Base-by-base conservation (phyloP, 2,113 vertebrate species). In the Sander lucioperca region DNA sequence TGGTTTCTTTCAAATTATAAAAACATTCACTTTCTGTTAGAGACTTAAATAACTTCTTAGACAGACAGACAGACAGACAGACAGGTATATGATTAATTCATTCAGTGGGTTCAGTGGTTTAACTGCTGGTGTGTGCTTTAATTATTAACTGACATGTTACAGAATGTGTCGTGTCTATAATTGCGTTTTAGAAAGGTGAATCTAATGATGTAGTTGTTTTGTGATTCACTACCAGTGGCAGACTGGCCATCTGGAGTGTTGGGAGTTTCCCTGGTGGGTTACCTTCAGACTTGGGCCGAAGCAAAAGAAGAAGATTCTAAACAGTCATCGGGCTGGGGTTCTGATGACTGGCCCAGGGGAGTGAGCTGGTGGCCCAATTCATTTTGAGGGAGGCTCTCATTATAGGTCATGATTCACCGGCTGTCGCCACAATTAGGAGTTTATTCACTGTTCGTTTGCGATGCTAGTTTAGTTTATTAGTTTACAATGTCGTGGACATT, bases 221-320 rank as follows among this genome's bases (percentile, higher is more conserved):
- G 67, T 54, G 72, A 84, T 43, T 84, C 85, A 77, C 23, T 51
- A 16, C 18, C 36, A 62, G 82, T 33, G 85, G 53, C 79, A 82
- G 80, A 77, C 71, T 0, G 75, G 73, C 83, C 83, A 88, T 84
- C 80, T 84, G 87, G 80, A 84, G 45, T 4, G 36, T 4, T 48
- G 62, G 11, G 67, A 59, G 25, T 51, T 67, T 45, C 84, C 69
- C 77, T 12, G 2, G 21, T 16, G 1, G 23, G 43, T 10, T 69
- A 51, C 61, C n/a, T 50, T 36, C 47, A 45, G 14, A 68, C 54
- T 33, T 16, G 18, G 45, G 25, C 65, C 53, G 27, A 6, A 1
- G 39, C 18, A 15, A 12, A 12, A 65, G 27, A 76, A 53, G 13
- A 48, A 27, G 11, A 73, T 12, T 19, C 3, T 59, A 53, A 69